Evolutionary conservation across 2,797 vertebrate genomes (phyloP).

Genomic region (Enteromius treurensis): DNA sequence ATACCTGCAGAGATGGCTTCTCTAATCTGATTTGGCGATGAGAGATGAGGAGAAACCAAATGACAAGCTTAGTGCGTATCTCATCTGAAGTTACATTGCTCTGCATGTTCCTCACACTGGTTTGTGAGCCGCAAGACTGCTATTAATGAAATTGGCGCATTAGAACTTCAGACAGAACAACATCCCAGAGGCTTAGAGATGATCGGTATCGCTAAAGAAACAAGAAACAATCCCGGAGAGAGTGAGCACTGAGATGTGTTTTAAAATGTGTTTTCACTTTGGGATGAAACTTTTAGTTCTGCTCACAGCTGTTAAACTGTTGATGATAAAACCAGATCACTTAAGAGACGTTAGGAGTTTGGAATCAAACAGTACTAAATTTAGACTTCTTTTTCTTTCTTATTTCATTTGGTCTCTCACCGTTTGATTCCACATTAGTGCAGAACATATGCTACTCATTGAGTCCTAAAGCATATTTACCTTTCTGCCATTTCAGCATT

Average conservation of each 20-base stretch:
- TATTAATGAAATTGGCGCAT: conserved; percentile 37
- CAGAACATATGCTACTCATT: not conserved
- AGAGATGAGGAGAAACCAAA: conserved; percentile 7
- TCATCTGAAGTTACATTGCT: conserved; percentile 30
- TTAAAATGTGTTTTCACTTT: conserved; percentile 36
- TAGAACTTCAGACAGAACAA: conserved; percentile 49
- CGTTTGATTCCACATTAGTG: not conserved
- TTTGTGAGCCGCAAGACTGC: conserved; percentile 21
- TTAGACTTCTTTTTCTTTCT: not conserved
- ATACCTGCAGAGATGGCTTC: conserved; percentile 19
- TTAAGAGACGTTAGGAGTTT: not conserved
- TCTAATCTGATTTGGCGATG: conserved; percentile 38
- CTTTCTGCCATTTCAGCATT: conserved; percentile 1
- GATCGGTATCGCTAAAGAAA: conserved; percentile 56
- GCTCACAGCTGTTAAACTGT: conserved; percentile 26
- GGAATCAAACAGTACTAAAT: not conserved
- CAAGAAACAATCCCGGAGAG: conserved; percentile 31
- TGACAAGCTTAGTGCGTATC: conserved; percentile 28
- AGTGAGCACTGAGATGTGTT: conserved; percentile 22
- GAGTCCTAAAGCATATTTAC: not conserved
- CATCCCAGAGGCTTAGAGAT: conserved; percentile 49
- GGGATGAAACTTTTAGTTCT: not conserved
- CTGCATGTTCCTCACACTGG: not conserved
- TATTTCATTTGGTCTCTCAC: not conserved
- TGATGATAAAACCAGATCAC: conserved; percentile 30